These are phyloP conservation scores for Myoxocephalus aenaeus DNA, from an alignment of 2,797 vertebrate species.

Conservation along the genomic window DNA sequence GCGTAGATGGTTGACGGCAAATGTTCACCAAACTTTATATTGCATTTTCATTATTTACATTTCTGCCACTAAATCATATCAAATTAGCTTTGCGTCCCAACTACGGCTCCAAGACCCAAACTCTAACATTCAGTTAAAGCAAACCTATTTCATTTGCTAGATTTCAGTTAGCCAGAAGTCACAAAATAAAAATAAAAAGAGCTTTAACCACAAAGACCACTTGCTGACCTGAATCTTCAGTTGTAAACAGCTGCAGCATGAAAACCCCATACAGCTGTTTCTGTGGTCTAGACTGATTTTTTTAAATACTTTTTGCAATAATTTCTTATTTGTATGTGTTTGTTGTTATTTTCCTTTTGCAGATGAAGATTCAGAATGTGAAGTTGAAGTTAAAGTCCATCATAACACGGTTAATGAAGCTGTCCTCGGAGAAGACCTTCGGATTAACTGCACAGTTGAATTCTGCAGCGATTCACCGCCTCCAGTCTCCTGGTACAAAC, in stretches of 20 bases:
- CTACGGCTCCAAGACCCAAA: not conserved
- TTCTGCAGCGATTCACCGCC: slow-evolving; percentile 14
- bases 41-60: not conserved
- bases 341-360: slow-evolving; percentile 68
- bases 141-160: not conserved
- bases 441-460: slow-evolving; percentile 8
- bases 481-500: slow-evolving; percentile 42
- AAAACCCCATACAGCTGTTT: not conserved
- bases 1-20: not conserved
- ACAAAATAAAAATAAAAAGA: not conserved
- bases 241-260: slow-evolving; percentile 28
- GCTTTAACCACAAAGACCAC: not conserved
- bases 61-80: not conserved
- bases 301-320: not conserved
- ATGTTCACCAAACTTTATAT: not conserved
- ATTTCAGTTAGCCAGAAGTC: not conserved
- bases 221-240: slow-evolving; percentile 1
- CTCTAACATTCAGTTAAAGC: not conserved
- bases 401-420: accelerated
- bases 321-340: slow-evolving; percentile 3
- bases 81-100: not conserved
- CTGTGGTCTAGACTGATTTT: not conserved
- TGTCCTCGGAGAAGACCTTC: accelerated
- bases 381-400: accelerated
- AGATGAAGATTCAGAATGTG: slow-evolving; percentile 28